Conservation (phyloP, 2,113 vertebrate genomes). For the Harpagus bidentatus region DNA sequence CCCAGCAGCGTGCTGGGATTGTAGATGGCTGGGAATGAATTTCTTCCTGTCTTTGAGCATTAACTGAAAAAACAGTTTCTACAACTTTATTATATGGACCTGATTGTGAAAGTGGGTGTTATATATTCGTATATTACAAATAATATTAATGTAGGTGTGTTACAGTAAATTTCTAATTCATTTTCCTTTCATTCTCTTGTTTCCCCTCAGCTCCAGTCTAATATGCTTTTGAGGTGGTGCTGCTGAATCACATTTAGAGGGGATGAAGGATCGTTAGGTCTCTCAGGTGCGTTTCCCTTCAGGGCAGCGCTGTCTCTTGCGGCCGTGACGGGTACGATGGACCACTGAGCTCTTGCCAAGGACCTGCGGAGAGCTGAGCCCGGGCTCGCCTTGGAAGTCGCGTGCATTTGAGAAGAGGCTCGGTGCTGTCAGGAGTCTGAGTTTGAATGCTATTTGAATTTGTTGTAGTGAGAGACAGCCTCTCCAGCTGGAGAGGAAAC, state of each 20-base stretch:
- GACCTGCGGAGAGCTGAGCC: neutral
- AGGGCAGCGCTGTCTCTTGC: neutral
- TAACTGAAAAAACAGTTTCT: neutral
- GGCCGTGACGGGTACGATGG: neutral
- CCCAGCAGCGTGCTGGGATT: fast-evolving
- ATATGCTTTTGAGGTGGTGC: neutral
- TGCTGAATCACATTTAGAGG: neutral
- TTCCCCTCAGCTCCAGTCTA: neutral
- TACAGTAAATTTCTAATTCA: neutral
- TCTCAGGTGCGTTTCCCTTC: neutral
- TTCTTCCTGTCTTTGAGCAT: neutral
- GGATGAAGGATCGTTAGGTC: neutral
- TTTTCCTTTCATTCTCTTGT: neutral
- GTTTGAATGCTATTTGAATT: neutral
- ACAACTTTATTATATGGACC: neutral
- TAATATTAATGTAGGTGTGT: neutral
- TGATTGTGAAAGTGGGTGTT: neutral
- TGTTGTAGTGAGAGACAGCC: neutral
- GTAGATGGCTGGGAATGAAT: neutral
- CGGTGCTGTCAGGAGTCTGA: fast-evolving
- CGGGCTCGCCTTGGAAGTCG: fast-evolving
- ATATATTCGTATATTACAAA: neutral
- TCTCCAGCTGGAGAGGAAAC: neutral
- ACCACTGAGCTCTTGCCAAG: neutral
- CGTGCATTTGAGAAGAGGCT: neutral